Base-by-base conservation (phyloP, 1,140 invertebrate species). In the Brachionus rotundiformis region DNA sequence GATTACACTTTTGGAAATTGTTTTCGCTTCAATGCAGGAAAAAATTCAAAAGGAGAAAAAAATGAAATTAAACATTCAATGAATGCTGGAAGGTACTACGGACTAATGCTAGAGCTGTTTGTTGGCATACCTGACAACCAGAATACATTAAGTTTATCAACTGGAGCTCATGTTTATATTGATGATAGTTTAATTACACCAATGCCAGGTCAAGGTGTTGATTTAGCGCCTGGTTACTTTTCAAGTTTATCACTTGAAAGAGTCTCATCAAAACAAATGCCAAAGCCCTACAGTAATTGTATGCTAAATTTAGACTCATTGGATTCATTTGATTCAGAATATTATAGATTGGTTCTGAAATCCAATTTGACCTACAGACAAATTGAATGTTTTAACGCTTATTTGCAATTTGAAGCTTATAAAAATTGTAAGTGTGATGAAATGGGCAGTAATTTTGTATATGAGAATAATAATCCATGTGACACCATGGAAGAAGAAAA, bases 211-310 rank as follows among this genome's bases (percentile, higher is more conserved):
- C 8, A 27, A 27, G 59, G 19, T 5, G 13, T 27, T 23, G 29
- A 63, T 31, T 6, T 63, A 10, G 8, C 59, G 27, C 3, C 29
- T 10, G 59, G 59, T 1, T 63, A 1, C 3, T 13, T 27, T 2
- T 1, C 27, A 2, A 29, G 27, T 31, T 36, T 75, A 4, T 8
- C 23, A 6, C 13, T 75, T 8, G 25, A 49, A 13, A 16, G n/a
- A 16, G n/a, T n/a, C 6, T 13, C 11, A n/a, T 10, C 11, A 2
- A 33, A 75, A 4, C 31, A 36, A 36, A 1, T 44, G 71, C 29
- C 27, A 8, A 11, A 75, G 10, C 71, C 71, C 3, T 75, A 75
- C n/a, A 75, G 36, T 49, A n/a, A 75, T 25, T 75, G 71, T 39
- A 29, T 75, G 1, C 1, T 36, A 8, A 29, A 75, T 23, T 25